Conservation (phyloP, 2,113 vertebrate species). For the Nannospalax galili region DNA sequence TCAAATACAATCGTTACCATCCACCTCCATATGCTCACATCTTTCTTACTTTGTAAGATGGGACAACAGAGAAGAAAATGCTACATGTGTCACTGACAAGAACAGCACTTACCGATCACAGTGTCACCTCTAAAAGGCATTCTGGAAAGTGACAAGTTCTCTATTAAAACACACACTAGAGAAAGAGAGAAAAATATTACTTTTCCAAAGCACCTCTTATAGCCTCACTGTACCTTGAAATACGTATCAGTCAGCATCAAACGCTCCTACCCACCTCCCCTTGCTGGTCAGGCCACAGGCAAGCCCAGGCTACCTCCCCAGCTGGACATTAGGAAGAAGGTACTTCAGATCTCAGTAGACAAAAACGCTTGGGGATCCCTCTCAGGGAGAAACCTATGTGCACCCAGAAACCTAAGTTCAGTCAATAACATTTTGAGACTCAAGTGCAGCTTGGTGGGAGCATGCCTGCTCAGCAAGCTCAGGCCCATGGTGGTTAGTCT, state of each 20-base stretch:
- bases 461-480: not conserved
- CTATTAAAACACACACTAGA: constrained; percentile 93
- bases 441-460: not conserved
- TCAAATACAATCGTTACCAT: rapidly evolving
- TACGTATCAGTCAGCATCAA: rapidly evolving
- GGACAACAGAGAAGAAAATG: not conserved
- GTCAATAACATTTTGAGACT: not conserved
- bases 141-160: constrained; percentile 94
- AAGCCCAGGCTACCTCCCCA: not conserved
- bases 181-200: constrained; percentile 39
- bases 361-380: not conserved
- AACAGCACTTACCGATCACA: constrained; percentile 87
- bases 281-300: not conserved
- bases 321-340: not conserved
- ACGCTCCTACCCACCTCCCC: not conserved
- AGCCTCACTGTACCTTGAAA: rapidly evolving
- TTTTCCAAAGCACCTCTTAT: not conserved
- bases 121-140: constrained; percentile 92
- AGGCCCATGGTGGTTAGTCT: not conserved
- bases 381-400: not conserved
- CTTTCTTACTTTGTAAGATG: not conserved
- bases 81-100: not conserved
- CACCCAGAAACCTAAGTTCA: not conserved
- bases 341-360: not conserved
- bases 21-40: not conserved